Evolutionary conservation across 1,140 invertebrate genomes (phyloP), one percentile per base, ranked within the genome.

Genomic region (Brachionus calyciflorus): DNA sequence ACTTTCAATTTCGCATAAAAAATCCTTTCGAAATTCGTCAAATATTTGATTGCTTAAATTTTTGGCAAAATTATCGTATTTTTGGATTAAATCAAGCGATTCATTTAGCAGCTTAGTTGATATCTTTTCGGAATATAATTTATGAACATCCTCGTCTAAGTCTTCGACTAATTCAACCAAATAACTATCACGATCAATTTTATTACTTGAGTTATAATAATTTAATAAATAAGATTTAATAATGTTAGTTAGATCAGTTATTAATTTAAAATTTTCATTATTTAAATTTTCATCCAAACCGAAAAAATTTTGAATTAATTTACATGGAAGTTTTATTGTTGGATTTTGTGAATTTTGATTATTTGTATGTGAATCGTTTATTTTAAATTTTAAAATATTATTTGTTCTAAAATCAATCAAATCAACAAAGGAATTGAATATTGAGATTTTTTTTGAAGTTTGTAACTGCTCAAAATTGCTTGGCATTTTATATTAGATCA

Each of bases 161-260:
- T 65, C 60, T 40, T 65, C 60, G 0, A 65, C 40, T 46, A 65
- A 28, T 26, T 65, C 60, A 14, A 65, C 60, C 1, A 65, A 14
- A 7, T 65, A 65, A 24, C 60, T 65, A 26, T 65, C 60, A n/a
- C 37, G 37, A 0, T 65, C 21, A 44, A 14, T 10, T 19, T 24
- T 26, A 44, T 44, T 33, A 33, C 5, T 21, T 33, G 33, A 30
- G 17, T 37, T 37, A 37, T 19, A 60, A 60, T 33, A 37, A 30
- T 37, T 60, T 37, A 60, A 60, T 33, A 60, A 37, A 60, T 9
- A 41, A 33, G 26, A 33, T 37, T 60, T 60, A 37, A 60, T 12
- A 17, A 60, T 37, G 37, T 33, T 12, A 60, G 19, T 60, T n/a
- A 60, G 55, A 37, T 28, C 55, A 17, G 28, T 60, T 0, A n/a